Evolutionary conservation across 2,888 invertebrate species (phyloP), one percentile per base, ranked within the genome.

Genomic region (Darwinula stevensoni): DNA sequence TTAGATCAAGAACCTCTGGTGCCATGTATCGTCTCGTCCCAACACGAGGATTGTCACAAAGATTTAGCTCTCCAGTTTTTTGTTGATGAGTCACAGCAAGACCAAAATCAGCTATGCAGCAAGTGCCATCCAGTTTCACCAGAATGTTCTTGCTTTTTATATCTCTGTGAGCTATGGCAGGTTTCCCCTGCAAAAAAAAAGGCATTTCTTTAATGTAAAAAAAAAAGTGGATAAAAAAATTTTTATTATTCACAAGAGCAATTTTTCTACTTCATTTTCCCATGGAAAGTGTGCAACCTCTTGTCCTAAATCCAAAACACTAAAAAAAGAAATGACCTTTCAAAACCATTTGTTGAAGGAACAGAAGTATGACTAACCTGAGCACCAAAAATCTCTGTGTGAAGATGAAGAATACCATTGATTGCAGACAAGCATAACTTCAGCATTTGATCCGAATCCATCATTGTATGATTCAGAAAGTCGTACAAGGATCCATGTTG

Each of bases 131-230:
- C 29, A 65, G 65, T 56, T 88, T 91, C 33, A 97, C 91, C 40
- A 97, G 61, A 39, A 97, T 88, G 52, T 97, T 97, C 55, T 88
- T 88, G 14, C 82, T 78, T 54, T 97, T 94, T 36, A 94, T 60
- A 56, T 94, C 94, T 39, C 94, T 63, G 55, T 94, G 94, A 13
- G 94, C 91, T 43, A 97, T 91, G 4, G 86, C 86, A n/a, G 94
- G 94, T 53, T 94, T 94, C 56, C 74, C 84, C n/a, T n/a, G n/a
- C n/a, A n/a, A n/a, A n/a, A n/a, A n/a, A n/a, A n/a, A n/a, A n/a
- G n/a, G n/a, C n/a, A n/a, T n/a, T n/a, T n/a, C n/a, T n/a, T n/a
- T n/a, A n/a, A n/a, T n/a, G n/a, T n/a, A n/a, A n/a, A n/a, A n/a
- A n/a, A n/a, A n/a, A n/a, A n/a, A n/a, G n/a, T n/a, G n/a, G n/a